Percentiles rank a stretch among this genome's conserved stretches.
Conservation (phyloP, 2,888 invertebrate species). For the Apamea crenata region DNA sequence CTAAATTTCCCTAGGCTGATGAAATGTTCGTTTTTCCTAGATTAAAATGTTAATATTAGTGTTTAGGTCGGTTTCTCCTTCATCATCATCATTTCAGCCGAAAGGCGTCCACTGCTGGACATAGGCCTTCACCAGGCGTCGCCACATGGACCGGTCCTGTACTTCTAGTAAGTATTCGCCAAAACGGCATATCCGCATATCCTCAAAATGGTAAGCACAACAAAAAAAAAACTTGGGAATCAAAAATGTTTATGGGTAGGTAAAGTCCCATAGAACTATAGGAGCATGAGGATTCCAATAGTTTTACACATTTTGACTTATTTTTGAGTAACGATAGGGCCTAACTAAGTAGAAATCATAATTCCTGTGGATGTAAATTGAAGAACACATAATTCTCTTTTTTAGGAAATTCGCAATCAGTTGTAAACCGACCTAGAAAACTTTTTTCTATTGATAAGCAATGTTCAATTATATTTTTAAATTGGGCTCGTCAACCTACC, state of each 20-base stretch:
- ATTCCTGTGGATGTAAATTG: background rate
- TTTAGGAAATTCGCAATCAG: background rate
- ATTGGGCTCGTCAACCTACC: slow-evolving; percentile 30
- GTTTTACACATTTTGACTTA: too few species aligned
- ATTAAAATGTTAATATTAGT: too few species aligned
- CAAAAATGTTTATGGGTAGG: too few species aligned
- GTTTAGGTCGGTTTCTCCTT: background rate
- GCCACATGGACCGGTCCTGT: background rate
- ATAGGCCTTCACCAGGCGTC: background rate
- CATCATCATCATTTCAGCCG: background rate
- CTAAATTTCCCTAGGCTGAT: too few species aligned
- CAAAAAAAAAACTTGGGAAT: too few species aligned
- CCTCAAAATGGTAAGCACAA: background rate
- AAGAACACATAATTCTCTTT: background rate
- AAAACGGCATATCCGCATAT: background rate
- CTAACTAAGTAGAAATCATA: background rate
- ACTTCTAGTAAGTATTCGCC: background rate
- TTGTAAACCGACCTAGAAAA: background rate
- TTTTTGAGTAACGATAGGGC: too few species aligned
- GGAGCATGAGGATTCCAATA: too few species aligned
- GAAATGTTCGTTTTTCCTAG: too few species aligned
- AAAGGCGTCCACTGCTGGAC: background rate
- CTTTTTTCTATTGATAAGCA: background rate
- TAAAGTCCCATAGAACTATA: too few species aligned
- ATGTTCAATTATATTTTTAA: background rate